Base-by-base conservation (phyloP, 2,888 invertebrate species). In the Athalia rosae region DNA sequence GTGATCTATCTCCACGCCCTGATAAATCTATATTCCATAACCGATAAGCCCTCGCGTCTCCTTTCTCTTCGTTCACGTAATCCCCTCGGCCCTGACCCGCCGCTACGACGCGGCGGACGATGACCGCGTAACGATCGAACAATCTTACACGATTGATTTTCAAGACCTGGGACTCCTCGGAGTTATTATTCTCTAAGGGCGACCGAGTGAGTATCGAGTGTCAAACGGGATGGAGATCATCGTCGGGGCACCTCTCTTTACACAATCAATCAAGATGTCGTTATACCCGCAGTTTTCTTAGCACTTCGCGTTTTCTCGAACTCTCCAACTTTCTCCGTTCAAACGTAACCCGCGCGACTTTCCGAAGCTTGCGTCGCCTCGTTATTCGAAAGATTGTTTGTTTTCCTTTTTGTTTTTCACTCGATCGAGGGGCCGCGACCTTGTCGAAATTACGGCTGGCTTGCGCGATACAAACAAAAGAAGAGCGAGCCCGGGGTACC, bases 71-170 rank as follows among this genome's bases (percentile, higher is more conserved):
- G 48, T 45, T 66, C 66, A 15, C 45, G 48, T 66, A 66, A 58
- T 41, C 58, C 45, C 43, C 50, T 28, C n/a, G 58, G 41, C 67
- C 67, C 67, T 67, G 67, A 67, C 67, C 53, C 50, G 41, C 53
- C 28, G 28, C 28, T 28, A 28, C 28, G 28, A 28, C 28, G 28
- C 28, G 28, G 28, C 50, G 53, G 53, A 53, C 67, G 67, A 53
- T 67, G 67, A 67, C 67, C 67, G 67, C 28, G 28, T 41, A 53
- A n/a, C 53, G 67, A 67, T 67, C 15, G 9, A 28, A 41, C 53
- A 53, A 53, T 47, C 53, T 53, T 67, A 67, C 67, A 50, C 15
- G 41, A 53, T 67, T 28, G 53, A 8, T 5, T 67, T 53, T 41
- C 7, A 8, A n/a, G 47, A 64, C 45, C 64, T 47, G 58, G 13